A percentile compares a stretch with the other conserved stretches of the same genome.
phyloP scores from a whole-genome alignment of 2,113 vertebrate genomes.

The Pseudorhombus dupliciocellatus region DNA sequence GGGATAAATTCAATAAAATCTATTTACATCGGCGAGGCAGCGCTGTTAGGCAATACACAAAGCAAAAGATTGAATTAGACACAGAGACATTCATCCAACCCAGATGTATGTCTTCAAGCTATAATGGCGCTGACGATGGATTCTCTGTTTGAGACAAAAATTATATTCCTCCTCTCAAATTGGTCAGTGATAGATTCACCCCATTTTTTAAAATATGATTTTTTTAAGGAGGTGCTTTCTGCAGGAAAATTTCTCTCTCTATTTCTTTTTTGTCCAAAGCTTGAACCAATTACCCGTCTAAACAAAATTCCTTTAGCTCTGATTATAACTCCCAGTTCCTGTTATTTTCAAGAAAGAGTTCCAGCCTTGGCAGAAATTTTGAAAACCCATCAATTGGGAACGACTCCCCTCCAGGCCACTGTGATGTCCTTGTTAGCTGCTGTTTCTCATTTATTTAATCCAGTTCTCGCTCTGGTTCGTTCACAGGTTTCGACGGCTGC shows the following conservation, averaged over 20 bases:
- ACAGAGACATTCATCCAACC: slow-evolving; percentile 66
- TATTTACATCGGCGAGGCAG: slow-evolving; percentile 66
- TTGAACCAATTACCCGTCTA: slow-evolving; percentile 63
- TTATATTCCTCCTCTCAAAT: slow-evolving; percentile 55
- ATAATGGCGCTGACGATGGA: slow-evolving; percentile 42
- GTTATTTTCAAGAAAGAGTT: slow-evolving; percentile 49
- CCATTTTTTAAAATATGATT: slow-evolving; percentile 26
- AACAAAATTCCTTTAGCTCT: slow-evolving; percentile 69
- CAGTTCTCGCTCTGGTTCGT: slow-evolving; percentile 13
- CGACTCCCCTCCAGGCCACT: slow-evolving; percentile 22
- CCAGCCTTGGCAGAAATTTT: slow-evolving; percentile 38
- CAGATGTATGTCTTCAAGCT: slow-evolving; percentile 75
- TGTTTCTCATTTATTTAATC: slow-evolving; percentile 49
- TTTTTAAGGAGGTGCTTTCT: slow-evolving; percentile 39
- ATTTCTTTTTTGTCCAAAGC: slow-evolving; percentile 38
- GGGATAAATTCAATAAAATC: slow-evolving; percentile 77
- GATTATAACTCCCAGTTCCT: slow-evolving; percentile 60
- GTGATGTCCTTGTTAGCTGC: slow-evolving; percentile 30
- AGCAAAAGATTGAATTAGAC: slow-evolving; percentile 70
- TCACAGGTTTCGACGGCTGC: slow-evolving; percentile 92
- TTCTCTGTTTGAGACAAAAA: slow-evolving; percentile 48
- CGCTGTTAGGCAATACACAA: slow-evolving; percentile 64
- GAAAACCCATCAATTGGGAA: slow-evolving; percentile 41
- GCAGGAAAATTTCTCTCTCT: slow-evolving; percentile 21
- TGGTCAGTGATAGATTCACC: slow-evolving; percentile 38